phyloP scores from a whole-genome alignment of 2,797 vertebrate species.

The Paramormyrops hopkinsi region DNA sequence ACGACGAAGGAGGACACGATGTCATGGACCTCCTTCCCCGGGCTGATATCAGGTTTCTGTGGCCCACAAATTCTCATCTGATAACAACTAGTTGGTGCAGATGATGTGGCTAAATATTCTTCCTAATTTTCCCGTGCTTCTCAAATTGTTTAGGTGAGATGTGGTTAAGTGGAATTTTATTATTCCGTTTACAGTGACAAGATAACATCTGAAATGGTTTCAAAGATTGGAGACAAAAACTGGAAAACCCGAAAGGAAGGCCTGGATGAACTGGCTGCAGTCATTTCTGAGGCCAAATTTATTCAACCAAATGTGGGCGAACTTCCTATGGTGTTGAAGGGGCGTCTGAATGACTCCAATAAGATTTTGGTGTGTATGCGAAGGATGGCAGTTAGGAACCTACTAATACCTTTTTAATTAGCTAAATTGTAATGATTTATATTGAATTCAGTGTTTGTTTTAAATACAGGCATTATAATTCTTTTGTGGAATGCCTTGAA shows the following conservation, averaged over 20 bases:
- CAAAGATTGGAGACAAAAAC: constrained; percentile 92
- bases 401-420: background rate
- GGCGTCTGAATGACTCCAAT: constrained; percentile 88
- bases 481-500: background rate
- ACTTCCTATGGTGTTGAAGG: constrained; percentile 80
- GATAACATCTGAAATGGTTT: constrained; percentile 80
- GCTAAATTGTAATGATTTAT: background rate
- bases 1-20: constrained; percentile 63
- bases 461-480: background rate
- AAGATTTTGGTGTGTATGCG: constrained; percentile 82
- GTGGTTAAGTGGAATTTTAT: background rate
- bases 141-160: background rate
- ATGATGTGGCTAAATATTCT: background rate
- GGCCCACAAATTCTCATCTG: background rate
- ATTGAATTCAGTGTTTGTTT: background rate
- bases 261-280: constrained; percentile 78
- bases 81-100: background rate
- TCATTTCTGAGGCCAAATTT: constrained; percentile 95
- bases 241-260: constrained; percentile 98
- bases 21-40: constrained; percentile 90
- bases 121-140: background rate
- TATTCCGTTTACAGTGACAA: constrained; percentile 71
- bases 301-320: constrained; percentile 85
- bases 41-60: constrained; percentile 76
- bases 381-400: background rate